Percentiles rank a stretch among this genome's conserved stretches.
These are phyloP conservation scores for Sphenodon punctatus DNA, from an alignment of 2,797 vertebrate genomes.

Conservation along the genomic window DNA sequence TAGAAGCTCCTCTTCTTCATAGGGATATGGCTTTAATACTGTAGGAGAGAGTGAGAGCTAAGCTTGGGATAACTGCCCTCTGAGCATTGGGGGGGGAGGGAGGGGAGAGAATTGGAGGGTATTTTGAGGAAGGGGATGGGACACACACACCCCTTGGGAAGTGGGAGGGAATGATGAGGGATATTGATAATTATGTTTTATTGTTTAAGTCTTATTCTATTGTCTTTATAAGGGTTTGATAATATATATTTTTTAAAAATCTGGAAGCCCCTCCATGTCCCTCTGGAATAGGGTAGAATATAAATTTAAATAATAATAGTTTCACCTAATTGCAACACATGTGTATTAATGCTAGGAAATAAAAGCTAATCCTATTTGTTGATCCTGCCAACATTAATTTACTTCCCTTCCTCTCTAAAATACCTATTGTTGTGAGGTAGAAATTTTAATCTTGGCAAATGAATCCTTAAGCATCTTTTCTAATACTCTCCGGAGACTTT, in stretches of 20 bases:
- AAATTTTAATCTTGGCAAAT: constrained; percentile 2
- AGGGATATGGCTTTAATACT: background rate
- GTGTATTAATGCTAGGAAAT: background rate
- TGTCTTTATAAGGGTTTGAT: too few relatives aligned
- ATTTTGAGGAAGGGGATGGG: too few relatives aligned
- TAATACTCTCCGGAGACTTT: constrained; percentile 12
- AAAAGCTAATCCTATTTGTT: background rate
- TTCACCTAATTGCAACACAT: background rate
- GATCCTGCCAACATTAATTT: background rate
- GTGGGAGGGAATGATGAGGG: too few relatives aligned
- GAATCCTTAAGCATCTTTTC: constrained; percentile 31
- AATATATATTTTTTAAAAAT: too few relatives aligned
- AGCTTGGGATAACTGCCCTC: background rate
- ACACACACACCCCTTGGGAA: too few relatives aligned
- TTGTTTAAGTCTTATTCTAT: too few relatives aligned
- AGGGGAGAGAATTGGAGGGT: too few relatives aligned
- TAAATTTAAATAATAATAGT: too few relatives aligned
- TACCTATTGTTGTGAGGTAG: background rate
- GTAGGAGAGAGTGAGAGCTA: background rate
- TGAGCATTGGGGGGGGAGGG: too few relatives aligned
- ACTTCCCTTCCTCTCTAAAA: background rate
- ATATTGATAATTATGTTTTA: too few relatives aligned
- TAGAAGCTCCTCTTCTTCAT: background rate
- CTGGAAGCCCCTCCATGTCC: too few relatives aligned
- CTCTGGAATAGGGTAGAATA: too few relatives aligned